Evolutionary conservation across 2,797 vertebrate species (phyloP).

Genomic region (Cephalopachus bancanus): DNA sequence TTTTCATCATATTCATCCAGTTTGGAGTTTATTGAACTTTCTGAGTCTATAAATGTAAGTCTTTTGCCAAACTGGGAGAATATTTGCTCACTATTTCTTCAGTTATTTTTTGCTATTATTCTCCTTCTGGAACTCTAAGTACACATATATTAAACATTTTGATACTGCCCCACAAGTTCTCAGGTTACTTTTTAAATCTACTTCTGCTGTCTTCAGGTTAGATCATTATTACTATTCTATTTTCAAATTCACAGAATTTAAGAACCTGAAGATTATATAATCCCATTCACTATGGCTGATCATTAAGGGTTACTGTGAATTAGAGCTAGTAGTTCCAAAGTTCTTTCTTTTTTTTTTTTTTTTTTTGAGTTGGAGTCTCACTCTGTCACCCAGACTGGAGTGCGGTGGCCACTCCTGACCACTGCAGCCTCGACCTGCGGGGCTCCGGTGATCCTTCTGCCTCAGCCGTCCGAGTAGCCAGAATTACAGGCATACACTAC

Average conservation of each 20-base stretch:
- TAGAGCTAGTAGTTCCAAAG: background rate
- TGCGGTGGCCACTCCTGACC: no score
- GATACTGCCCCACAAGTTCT: background rate
- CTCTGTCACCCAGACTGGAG: no score
- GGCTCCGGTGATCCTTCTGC: no score
- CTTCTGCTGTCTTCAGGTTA: slow-evolving; percentile 26
- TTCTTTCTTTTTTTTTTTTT: no score
- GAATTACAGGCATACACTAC: no score
- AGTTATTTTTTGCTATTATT: no score
- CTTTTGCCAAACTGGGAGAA: background rate
- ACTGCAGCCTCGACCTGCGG: no score
- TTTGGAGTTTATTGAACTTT: background rate
- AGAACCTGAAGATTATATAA: background rate
- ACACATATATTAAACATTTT: background rate
- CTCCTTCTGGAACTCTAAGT: background rate
- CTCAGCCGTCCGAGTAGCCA: no score
- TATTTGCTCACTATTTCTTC: slow-evolving; percentile 1
- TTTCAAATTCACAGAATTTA: slow-evolving; percentile 24
- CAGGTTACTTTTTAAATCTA: background rate
- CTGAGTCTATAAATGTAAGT: background rate
- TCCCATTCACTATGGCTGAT: background rate
- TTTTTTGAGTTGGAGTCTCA: no score
- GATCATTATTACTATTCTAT: slow-evolving; percentile 13
- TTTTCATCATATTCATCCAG: background rate
- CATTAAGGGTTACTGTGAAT: background rate